Conservation (phyloP, 2,888 invertebrate species). For the Acanthosepion pharaonis region DNA sequence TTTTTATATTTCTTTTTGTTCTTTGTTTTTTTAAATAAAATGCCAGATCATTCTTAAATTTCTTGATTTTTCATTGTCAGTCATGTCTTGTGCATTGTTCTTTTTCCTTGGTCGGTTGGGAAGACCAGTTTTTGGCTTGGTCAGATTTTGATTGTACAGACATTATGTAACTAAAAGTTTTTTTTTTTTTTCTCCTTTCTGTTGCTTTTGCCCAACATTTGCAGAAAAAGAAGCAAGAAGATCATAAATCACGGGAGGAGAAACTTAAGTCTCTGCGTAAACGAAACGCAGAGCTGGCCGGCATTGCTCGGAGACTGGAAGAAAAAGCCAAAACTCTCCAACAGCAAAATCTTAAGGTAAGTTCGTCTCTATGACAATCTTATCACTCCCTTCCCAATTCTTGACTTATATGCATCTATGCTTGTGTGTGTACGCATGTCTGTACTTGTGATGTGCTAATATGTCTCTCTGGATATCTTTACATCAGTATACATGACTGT, state of each 20-base stretch:
- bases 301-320: conserved; percentile 74
- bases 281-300: conserved; percentile 75
- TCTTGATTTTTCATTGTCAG: neutral
- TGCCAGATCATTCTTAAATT: neutral
- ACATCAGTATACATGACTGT: no score
- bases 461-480: no score
- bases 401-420: neutral
- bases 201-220: neutral
- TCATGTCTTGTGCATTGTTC: neutral
- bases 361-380: neutral
- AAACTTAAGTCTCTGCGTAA: conserved; percentile 74
- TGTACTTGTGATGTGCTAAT: neutral
- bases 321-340: conserved; percentile 74
- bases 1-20: no score
- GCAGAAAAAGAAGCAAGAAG: conserved; percentile 70
- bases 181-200: neutral
- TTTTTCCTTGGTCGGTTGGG: neutral
- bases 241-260: conserved; percentile 72
- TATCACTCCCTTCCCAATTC: neutral
- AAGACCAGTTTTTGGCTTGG: neutral
- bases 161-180: neutral
- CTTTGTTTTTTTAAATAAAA: neutral
- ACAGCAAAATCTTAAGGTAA: conserved; percentile 67
- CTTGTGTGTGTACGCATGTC: neutral
- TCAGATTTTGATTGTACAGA: neutral